A percentile compares a stretch with the other conserved stretches of the same genome.
Conservation (phyloP, 2,113 vertebrate species). For the Notiomystis cincta region DNA sequence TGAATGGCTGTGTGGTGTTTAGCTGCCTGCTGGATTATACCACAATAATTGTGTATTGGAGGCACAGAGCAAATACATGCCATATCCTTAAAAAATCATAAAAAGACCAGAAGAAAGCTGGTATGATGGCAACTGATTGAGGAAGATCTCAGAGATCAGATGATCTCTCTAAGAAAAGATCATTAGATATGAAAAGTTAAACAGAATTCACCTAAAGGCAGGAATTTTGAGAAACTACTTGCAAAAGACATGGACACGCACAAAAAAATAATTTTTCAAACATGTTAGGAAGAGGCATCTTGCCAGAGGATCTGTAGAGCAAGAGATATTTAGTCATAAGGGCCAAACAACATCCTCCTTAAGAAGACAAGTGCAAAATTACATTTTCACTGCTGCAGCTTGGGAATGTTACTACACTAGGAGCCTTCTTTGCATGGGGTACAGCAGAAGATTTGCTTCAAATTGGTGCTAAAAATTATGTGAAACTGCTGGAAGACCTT, state of each 20-base stretch:
- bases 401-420: background rate
- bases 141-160: background rate
- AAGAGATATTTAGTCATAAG: background rate
- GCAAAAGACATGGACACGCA: background rate
- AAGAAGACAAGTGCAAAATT: background rate
- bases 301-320: background rate
- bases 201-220: background rate
- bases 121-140: background rate
- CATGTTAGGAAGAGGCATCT: background rate
- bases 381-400: background rate
- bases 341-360: background rate
- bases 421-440: background rate
- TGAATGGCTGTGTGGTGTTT: background rate
- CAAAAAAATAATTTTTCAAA: background rate
- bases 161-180: background rate
- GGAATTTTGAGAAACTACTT: background rate
- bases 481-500: background rate
- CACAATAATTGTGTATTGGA: background rate
- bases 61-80: background rate
- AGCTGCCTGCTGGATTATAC: background rate
- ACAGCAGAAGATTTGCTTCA: background rate
- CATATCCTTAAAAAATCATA: background rate
- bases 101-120: background rate
- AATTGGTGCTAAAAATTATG: background rate
- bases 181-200: background rate